These are phyloP conservation scores for Nasonia longicornis DNA, from an alignment of 1,140 invertebrate genomes.

Conservation along the genomic window DNA sequence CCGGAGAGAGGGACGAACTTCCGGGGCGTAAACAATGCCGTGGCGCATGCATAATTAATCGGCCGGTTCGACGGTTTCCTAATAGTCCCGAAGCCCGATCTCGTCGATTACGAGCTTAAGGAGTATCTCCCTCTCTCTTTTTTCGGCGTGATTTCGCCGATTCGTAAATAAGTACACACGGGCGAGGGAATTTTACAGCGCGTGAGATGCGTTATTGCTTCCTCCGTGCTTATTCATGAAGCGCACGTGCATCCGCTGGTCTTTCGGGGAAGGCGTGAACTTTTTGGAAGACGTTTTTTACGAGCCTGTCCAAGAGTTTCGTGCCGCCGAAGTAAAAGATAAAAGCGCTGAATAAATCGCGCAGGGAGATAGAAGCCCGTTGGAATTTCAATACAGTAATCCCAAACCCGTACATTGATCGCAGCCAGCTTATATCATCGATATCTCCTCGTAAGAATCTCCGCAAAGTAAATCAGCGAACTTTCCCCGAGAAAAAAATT, in stretches of 20 bases:
- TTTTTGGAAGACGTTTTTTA: background rate
- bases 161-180: background rate
- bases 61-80: background rate
- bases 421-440: no score
- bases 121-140: background rate
- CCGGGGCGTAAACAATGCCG: constrained; percentile 37
- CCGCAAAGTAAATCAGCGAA: background rate
- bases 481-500: background rate
- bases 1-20: background rate
- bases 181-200: background rate
- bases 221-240: background rate
- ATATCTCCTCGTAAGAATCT: no score
- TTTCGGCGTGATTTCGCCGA: background rate
- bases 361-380: no score
- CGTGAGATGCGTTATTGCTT: background rate
- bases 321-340: background rate
- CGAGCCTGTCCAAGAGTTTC: background rate
- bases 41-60: constrained; percentile 37
- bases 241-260: background rate
- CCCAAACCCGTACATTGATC: no score
- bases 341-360: background rate
- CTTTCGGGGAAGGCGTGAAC: background rate
- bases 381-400: background rate
- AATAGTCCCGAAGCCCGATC: background rate
- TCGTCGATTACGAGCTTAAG: background rate